A percentile compares a stretch with the other conserved stretches of the same genome.
These are phyloP conservation scores for Todiramphus chloris DNA, from an alignment of 2,113 vertebrate species.

Conservation along the genomic window DNA sequence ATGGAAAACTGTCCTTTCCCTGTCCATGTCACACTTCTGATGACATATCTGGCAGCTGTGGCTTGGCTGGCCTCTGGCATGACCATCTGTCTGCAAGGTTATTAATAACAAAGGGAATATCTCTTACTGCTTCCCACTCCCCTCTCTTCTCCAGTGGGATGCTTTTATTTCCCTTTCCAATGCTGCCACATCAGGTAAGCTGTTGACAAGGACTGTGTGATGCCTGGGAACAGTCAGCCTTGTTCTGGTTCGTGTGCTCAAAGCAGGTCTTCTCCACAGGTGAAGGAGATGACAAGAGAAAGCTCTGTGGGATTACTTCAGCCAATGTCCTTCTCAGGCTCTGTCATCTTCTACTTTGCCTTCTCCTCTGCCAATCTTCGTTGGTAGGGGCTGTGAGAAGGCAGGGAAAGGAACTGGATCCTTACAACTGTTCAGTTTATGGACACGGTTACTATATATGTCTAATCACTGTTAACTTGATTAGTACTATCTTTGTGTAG, in stretches of 20 bases:
- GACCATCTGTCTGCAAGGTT: background rate
- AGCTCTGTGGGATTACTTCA: background rate
- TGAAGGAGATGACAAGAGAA: background rate
- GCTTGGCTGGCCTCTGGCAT: background rate
- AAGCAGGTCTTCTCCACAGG: background rate
- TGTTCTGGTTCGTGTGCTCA: background rate
- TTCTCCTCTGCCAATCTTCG: background rate
- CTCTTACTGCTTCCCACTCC: background rate
- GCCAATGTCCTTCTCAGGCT: background rate
- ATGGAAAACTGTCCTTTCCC: background rate
- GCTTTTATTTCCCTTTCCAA: background rate
- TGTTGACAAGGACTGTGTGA: background rate
- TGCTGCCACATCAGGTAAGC: background rate
- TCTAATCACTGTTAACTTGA: background rate
- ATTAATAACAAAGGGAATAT: background rate
- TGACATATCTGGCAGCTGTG: background rate
- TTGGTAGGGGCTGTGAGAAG: background rate
- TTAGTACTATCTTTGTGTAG: background rate
- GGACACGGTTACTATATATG: background rate
- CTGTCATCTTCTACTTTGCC: background rate
- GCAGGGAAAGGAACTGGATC: background rate
- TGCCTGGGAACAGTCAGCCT: background rate
- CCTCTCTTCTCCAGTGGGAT: background rate
- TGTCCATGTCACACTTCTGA: background rate
- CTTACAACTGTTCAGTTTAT: background rate